Evolutionary conservation across 2,888 invertebrate species (phyloP).

Genomic region (Antitype chi): DNA sequence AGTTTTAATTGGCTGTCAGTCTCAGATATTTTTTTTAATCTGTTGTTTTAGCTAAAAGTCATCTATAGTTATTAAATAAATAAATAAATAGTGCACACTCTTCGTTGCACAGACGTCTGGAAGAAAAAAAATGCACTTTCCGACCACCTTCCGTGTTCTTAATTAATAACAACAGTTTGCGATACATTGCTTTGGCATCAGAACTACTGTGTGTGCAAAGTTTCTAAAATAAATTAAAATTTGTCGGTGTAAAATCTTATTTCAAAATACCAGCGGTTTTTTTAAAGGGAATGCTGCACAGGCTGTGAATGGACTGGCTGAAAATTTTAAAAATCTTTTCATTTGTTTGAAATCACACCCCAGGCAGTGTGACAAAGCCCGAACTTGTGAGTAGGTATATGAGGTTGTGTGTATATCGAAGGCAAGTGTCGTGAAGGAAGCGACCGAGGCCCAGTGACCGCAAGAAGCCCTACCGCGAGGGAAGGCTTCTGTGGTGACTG

Average conservation of each 20-base stretch:
- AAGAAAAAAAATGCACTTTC: not conserved
- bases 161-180: not conserved
- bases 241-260: not conserved
- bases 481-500: constrained; percentile 72
- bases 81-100: too few species aligned
- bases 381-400: constrained; percentile 22
- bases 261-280: not conserved
- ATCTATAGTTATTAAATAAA: too few species aligned
- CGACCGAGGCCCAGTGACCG: constrained; percentile 78
- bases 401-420: constrained; percentile 37
- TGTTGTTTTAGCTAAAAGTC: too few species aligned
- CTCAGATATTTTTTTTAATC: too few species aligned
- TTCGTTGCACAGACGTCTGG: not conserved
- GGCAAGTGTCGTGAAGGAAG: constrained; percentile 81
- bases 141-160: not conserved
- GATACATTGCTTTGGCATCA: not conserved
- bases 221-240: not conserved
- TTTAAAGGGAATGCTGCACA: not conserved
- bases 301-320: too few species aligned
- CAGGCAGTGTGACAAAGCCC: constrained; percentile 20
- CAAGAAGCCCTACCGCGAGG: constrained; percentile 84
- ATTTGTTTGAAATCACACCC: constrained; percentile 1
- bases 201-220: not conserved
- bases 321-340: too few species aligned
- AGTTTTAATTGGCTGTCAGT: too few species aligned